Base-by-base conservation (phyloP, 1,140 invertebrate genomes). In the Philopotamus ludificatus region DNA sequence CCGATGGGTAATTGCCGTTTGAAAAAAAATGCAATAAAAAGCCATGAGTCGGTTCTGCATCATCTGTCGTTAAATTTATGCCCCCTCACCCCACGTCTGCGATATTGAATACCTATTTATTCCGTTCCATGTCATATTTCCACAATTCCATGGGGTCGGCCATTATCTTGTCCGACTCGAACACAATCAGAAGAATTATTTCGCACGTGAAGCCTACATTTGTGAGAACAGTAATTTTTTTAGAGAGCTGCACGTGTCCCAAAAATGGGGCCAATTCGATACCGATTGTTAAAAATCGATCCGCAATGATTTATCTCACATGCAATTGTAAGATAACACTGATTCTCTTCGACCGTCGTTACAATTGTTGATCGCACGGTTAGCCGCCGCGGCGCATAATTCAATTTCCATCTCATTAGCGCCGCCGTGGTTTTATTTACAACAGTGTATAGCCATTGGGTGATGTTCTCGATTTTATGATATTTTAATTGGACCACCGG, bases 51-150 rank as follows among this genome's bases (percentile, higher is more conserved):
- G 62, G 65, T 61, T 49, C 64, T 62, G 66, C 34, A 60, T 68
- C 66, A 68, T 68, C 62, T 68, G 62, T 23, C 44, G 23, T 42
- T 34, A 57, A 65, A 65, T 68, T 68, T 65, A 68, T 68, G 49
- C 61, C 10, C 58, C 26, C 42, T 39, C 54, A 57, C 54, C 54
- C 54, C 42, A 50, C 28, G 28, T 34, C 12, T 34, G 47, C 23
- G 49, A 41, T 12, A 20, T 12, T 41, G 15, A 59, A 22, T 22
- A 49, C 16, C 42, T 9, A 49, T 41, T 3, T 41, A 49, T 61
- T 61, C 42, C 49, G 26, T 28, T 45, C 28, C 58, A 15, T 18
- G 22, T 41, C 39, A 20, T 50, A 3, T 15, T 20, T 18, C 15
- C 47, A 26, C 41, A n/a, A n/a, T n/a, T n/a, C n/a, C n/a, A n/a